Evolutionary conservation across 2,888 invertebrate species (phyloP), one percentile per base, ranked within the genome.

Genomic region (Beris chalybata): DNA sequence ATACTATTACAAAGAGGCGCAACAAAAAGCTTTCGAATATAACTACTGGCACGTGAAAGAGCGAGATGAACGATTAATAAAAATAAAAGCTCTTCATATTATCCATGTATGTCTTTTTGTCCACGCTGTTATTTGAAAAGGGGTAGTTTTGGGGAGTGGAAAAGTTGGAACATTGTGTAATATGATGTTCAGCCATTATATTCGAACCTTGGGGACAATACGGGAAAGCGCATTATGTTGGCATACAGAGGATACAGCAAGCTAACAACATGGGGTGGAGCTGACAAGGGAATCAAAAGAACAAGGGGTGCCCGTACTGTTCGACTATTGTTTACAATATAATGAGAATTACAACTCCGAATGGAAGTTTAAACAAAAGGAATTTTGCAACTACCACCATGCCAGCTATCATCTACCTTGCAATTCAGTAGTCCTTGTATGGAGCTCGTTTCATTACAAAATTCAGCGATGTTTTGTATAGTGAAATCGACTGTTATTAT

Each of bases 331-430:
- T 61, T 61, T 12, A 38, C 50, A 38, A 61, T 32, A 61, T 61
- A 52, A 61, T 61, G 61, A 61, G 61, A 52, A 61, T 61, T 47
- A 61, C 61, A 61, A 61, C 52, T 52, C 52, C 52, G 61, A 61
- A 61, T 61, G 61, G 43, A 61, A 61, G 30, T 61, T 61, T 38
- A 59, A 61, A 61, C 61, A 61, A 61, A 30, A 38, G 15, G 38
- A 61, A 38, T 31, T 61, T 32, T 13, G n/a, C 52, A 47, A 38
- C 38, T 61, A 50, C 44, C 57, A 22, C 22, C 44, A 13, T 12
- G 5, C 22, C 45, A 11, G 5, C 5, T 22, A 7, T 38, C 38
- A 38, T 38, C 48, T 12, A n/a, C 12, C 48, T 11, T 4, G n/a
- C n/a, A n/a, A 15, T 48, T 48, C 15, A 4, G 5, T 48, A 30